Evolutionary conservation across 1,140 invertebrate genomes (phyloP), one percentile per base, ranked within the genome.

Genomic region (Sycophaga agraensis): DNA sequence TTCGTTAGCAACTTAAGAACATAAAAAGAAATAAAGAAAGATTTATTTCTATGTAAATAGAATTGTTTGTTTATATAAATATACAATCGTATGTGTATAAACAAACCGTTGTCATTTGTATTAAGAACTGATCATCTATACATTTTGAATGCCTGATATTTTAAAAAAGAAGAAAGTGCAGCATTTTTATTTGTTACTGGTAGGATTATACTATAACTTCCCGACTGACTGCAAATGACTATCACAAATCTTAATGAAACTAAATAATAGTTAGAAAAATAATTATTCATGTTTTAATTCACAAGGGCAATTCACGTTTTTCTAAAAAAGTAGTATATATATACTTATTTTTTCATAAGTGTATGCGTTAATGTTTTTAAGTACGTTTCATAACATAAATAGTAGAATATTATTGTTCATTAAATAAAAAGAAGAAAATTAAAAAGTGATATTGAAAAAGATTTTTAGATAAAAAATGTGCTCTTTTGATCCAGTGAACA

Each of bases 161-260:
- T 42, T 39, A 28, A 59, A 34, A 11, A 60, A n/a, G 2, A 39
- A 53, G 14, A 9, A 34, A 21, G 24, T 57, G n/a, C 5, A 43
- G 24, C 35, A 48, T 50, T 62, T 40, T 62, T 31, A 22, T 35
- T 48, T 50, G 11, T 46, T 14, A 22, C 40, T 60, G n/a, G 17
- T 54, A 61, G 39, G 37, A 57, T 45, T 43, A 54, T 28, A n/a
- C n/a, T 46, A 54, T 48, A 60, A 54, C 22, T 57, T 61, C n/a
- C 53, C 42, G 59, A 50, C 35, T 64, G 51, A 54, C 35, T 54
- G 58, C 54, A 65, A 48, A 57, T 60, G 51, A 60, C 58, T 62
- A 62, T 62, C 59, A 62, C 43, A 56, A 46, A n/a, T 28, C 17
- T 50, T 19, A 56, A 56, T 62, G 14, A 61, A 61, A 54, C 9